Conservation (phyloP, 2,888 invertebrate genomes). For the Caprella mutica region DNA sequence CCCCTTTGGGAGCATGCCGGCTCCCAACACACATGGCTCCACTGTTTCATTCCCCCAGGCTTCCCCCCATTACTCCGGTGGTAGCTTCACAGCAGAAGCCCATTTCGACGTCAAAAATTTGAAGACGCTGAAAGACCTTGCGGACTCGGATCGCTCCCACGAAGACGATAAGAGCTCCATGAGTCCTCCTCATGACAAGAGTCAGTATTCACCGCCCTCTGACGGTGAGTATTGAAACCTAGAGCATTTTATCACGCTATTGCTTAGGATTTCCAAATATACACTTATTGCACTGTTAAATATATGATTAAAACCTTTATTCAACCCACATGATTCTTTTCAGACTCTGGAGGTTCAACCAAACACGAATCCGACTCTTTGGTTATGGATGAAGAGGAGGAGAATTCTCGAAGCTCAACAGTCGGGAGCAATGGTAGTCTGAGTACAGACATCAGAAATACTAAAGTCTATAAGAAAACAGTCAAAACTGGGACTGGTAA, state of each 20-base stretch:
- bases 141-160: conserved; percentile 2
- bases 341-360: conserved; percentile 2
- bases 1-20: no score
- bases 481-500: no score
- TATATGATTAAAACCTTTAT: no score
- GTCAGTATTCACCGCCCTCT: conserved; percentile 19
- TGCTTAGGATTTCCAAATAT: no score
- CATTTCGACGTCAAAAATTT: conserved; percentile 1
- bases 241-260: no score
- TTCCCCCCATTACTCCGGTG: not conserved
- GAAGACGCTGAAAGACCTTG: not conserved
- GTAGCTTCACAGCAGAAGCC: not conserved
- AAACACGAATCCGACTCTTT: conserved; percentile 5
- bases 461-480: no score
- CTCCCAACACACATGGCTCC: no score
- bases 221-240: conserved; percentile 18
- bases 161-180: conserved; percentile 26
- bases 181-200: conserved; percentile 27
- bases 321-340: no score
- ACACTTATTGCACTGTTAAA: no score
- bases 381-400: conserved; percentile 11
- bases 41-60: no score
- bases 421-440: conserved; percentile 5
- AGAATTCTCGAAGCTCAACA: not conserved
- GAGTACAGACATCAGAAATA: no score